phyloP scores from a whole-genome alignment of 2,113 vertebrate genomes.

The Phaethon lepturus region DNA sequence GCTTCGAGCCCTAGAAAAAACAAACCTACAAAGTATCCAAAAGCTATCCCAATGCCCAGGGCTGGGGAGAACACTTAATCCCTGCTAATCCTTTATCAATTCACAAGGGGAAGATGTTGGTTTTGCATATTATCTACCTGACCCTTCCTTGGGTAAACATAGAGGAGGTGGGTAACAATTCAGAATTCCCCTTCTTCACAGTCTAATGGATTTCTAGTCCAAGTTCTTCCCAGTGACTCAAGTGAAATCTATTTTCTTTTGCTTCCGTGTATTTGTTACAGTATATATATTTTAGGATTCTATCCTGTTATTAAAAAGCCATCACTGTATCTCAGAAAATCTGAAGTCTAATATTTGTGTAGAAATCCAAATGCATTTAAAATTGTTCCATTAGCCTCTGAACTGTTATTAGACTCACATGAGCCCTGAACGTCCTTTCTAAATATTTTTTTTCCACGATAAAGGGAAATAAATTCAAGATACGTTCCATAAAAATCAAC shows the following conservation, averaged over 20 bases:
- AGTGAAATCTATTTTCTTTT: neutral
- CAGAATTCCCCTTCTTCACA: neutral
- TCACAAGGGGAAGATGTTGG: neutral
- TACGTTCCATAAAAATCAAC: neutral
- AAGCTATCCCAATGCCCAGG: neutral
- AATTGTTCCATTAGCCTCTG: neutral
- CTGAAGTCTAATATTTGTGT: neutral
- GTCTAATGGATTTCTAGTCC: neutral
- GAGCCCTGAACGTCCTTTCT: neutral
- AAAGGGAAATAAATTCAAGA: conserved; percentile 5
- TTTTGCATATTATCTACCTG: neutral
- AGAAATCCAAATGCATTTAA: neutral
- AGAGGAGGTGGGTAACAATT: neutral
- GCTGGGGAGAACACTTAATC: neutral
- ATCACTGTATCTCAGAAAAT: neutral
- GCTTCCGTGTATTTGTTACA: neutral
- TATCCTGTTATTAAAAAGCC: neutral
- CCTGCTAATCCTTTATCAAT: neutral
- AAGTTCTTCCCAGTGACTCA: neutral
- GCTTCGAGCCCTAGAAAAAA: neutral
- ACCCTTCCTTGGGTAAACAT: neutral
- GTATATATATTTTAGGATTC: neutral
- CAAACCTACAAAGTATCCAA: neutral
- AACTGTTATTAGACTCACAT: neutral
- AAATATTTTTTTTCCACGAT: neutral